Evolutionary conservation across 2,797 vertebrate genomes (phyloP), one percentile per base, ranked within the genome.

Genomic region (Hydrocynus forskahlii): DNA sequence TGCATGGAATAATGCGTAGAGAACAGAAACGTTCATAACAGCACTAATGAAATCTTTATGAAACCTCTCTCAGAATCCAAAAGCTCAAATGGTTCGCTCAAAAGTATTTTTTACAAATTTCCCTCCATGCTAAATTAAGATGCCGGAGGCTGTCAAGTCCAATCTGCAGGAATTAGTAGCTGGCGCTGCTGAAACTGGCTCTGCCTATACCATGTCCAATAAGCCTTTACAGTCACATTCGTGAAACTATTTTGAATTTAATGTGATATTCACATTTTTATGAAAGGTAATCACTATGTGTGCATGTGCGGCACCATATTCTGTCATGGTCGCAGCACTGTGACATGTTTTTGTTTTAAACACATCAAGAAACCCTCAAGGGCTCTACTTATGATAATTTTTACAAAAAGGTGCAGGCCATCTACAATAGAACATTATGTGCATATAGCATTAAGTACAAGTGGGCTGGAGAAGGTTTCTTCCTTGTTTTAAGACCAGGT

Each of bases 41-140:
- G 54, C 76, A 68, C 70, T 83, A 79, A 83, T 79, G 63, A 75
- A 83, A 83, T 83, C 76, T 72, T 83, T 83, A 68, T 75, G 74
- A 78, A 78, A 69, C 63, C 70, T 9, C 70, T 60, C 64, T 35
- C 72, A 70, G 62, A 71, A 79, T 60, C 40, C 55, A 54, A 59
- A 75, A 75, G 54, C 81, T 75, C 29, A 75, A 75, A 71, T 77
- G 21, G 17, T 69, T 75, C 19, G 38, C 23, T n/a, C n/a, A n/a
- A 73, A 60, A 43, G 55, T 43, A 35, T 40, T 29, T 68, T 13
- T 25, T 17, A 62, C 76, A 23, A 62, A 81, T 69, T 69, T 76
- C 74, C 80, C 73, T 63, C 55, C 45, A 79, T 75, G 81, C 45
- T 69, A 79, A 75, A 83, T 75, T 76, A 79, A 70, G 64, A 70